Base-by-base conservation (phyloP, 2,113 vertebrate species). In the Pholis gunnellus region DNA sequence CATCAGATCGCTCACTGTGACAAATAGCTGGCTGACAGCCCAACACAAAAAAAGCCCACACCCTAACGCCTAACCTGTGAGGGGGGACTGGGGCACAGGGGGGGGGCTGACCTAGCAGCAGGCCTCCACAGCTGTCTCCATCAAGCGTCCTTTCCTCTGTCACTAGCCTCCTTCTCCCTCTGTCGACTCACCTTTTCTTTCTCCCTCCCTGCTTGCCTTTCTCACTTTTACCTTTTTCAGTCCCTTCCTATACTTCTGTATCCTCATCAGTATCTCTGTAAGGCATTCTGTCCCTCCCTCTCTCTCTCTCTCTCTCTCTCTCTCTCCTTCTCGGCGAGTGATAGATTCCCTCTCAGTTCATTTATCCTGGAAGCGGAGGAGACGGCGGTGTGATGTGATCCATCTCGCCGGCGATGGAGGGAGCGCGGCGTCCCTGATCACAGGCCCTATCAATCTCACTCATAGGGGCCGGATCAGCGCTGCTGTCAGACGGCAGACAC, bases 281-380 rank as follows among this genome's bases (percentile, higher is more conserved):
- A 82, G 84, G 84, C 87, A 88, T 88, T 84, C 83, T 78, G 81
- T 84, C 76, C 85, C 88, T 86, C 75, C 74, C 84, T 77, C 78
- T 79, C 50, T 82, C 82, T 80, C 74, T 74, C 60, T 60, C 60
- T 34, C 78, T 75, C 67, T 65, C 74, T 73, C 75, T 79, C 81
- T 0, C 79, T 81, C 86, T 90, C 87, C 87, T 85, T 89, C 90
- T 86, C 79, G 6, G 85, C 81, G 89, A 95, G 93, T 95, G 94
- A 95, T 95, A 94, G 94, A 95, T 95, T 94, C 92, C 92, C 93
- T 82, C 89, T 94, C 93, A 94, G 93, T 95, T 95, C 94, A 95
- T 95, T 95, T 95, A 95, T 95, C 93, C 92, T 94, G 92, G 93
- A 95, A 95, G 91, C 92, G 71, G 93, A 94, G 92, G 93, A 95